Conservation (phyloP, 2,888 invertebrate genomes). For the Colostygia pectinataria region DNA sequence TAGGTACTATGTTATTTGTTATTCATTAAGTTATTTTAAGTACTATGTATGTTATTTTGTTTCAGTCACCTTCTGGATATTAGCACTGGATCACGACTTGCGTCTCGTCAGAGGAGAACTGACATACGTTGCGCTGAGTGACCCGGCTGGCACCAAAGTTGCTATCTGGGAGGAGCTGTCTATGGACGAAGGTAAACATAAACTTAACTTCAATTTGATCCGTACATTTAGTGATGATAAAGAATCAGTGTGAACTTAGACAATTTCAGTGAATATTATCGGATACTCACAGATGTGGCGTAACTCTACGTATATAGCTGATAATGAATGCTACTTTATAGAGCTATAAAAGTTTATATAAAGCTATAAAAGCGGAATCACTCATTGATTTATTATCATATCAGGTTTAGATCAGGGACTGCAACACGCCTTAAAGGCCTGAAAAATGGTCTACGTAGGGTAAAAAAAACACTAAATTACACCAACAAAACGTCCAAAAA, state of each 20-base stretch:
- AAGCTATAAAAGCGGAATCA: too few relatives aligned
- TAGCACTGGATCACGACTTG: conserved; percentile 85
- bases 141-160: conserved; percentile 85
- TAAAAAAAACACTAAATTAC: conserved; percentile 20
- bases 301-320: too few relatives aligned
- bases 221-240: too few relatives aligned
- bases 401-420: conserved; percentile 2
- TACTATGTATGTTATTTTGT: conserved; percentile 54
- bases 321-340: too few relatives aligned
- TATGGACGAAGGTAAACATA: conserved; percentile 82
- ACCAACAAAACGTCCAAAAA: conserved; percentile 22
- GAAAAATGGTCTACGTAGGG: conserved; percentile 12
- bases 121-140: conserved; percentile 83
- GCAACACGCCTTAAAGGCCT: conserved; percentile 1
- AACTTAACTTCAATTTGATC: too few relatives aligned
- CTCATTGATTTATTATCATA: conserved; percentile 7
- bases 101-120: conserved; percentile 82
- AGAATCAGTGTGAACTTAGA: too few relatives aligned
- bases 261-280: too few relatives aligned
- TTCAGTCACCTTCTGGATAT: conserved; percentile 86
- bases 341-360: too few relatives aligned
- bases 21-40: too few relatives aligned
- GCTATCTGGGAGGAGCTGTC: conserved; percentile 86
- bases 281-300: too few relatives aligned
- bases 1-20: too few relatives aligned